Base-by-base conservation (phyloP, 2,888 invertebrate species). In the Priocnemis perturbator region DNA sequence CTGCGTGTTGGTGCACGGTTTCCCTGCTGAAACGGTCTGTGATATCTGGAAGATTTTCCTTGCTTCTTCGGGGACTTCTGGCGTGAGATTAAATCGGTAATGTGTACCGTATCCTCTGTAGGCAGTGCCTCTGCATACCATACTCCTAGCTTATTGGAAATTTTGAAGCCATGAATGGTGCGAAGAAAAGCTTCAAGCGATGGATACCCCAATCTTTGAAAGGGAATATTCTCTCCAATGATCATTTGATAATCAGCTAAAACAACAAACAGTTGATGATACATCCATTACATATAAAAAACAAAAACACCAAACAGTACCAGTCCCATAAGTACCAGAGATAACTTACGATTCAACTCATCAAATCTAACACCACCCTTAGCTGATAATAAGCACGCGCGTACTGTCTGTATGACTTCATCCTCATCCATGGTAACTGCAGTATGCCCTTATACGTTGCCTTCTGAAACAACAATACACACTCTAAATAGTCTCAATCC, bases 191-290 rank as follows among this genome's bases (percentile, higher is more conserved):
- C 92, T 69, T 93, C 92, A 9, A 94, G 87, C 9, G 89, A 89
- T 48, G 88, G 81, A 87, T 90, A 94, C 4, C 94, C 94, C 64
- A 93, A 88, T 77, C 90, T 90, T 67, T 87, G 89, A 79, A 89
- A 94, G 5, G 94, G 94, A 78, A 95, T 92, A 77, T 89, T 89
- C 83, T 91, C 91, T 26, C 93, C 93, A 84, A 93, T 92, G 26
- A 94, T 86, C 76, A 91, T 91, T 60, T 87, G 88, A 85, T 93
- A 94, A 82, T 95, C 95, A 56, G 90, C 92, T 92, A 85, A 45
- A 77, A 91, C 65, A 77, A 91, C 64, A 53, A 9, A n/a, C n/a
- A 47, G 11, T 23, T 19, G n/a, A 19, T 37, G 9, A 1, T 23
- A 9, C 26, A 0, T 19, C n/a, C 37, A 55, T 37, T 4, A 23